A percentile compares a stretch with the other conserved stretches of the same genome.
phyloP scores from a whole-genome alignment of 2,888 invertebrate genomes.

The Ctena decussata region DNA sequence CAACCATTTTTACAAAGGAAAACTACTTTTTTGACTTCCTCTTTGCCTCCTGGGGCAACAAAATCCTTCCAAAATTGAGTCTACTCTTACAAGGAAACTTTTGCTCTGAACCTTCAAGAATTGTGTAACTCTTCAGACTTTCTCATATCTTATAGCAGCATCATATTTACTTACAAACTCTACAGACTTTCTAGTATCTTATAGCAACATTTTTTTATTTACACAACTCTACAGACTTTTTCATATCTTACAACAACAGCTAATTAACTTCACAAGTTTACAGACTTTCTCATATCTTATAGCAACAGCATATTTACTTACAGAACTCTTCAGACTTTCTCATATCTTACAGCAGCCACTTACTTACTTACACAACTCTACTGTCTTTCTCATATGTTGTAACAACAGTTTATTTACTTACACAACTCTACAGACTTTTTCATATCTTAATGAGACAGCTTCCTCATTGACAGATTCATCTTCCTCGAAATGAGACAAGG shows the following conservation, averaged over 20 bases:
- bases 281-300: not conserved
- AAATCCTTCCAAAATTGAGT: no score
- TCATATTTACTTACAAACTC: not conserved
- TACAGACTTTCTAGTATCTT: not conserved
- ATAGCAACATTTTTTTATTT: no score
- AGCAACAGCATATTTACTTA: no score
- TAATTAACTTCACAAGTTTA: no score
- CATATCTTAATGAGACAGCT: conserved; percentile 82
- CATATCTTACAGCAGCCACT: not conserved
- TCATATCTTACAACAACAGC: conserved; percentile 84
- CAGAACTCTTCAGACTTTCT: no score
- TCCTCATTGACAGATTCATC: conserved; percentile 81
- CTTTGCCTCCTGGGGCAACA: no score
- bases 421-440: conserved; percentile 85
- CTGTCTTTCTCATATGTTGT: not conserved
- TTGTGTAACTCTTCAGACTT: no score
- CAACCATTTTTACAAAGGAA: no score
- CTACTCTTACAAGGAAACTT: no score
- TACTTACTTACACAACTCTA: not conserved
- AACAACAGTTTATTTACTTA: no score
- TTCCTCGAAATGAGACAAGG: conserved; percentile 81
- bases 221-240: conserved; percentile 85
- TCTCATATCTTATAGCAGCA: not conserved
- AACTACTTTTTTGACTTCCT: no score
- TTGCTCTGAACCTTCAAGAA: no score